Evolutionary conservation across 2,113 vertebrate genomes (phyloP).

Genomic region (Oryzias melastigma): DNA sequence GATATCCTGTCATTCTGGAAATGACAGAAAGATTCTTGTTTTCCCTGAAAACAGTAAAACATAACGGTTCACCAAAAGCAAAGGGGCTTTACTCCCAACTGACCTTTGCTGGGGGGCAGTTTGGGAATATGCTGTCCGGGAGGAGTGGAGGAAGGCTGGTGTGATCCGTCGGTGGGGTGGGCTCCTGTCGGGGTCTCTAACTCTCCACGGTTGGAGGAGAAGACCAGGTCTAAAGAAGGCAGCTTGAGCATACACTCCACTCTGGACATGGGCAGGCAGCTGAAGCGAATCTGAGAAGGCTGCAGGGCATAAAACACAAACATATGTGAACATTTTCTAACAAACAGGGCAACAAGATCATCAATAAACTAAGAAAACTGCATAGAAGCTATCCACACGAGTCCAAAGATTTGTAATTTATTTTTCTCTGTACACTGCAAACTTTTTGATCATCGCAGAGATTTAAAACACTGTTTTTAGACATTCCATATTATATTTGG

Average conservation of each 20-base stretch:
- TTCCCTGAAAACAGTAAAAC: neutral
- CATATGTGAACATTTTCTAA: neutral
- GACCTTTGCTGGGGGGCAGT: slow-evolving; percentile 84
- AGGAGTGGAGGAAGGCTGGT: slow-evolving; percentile 71
- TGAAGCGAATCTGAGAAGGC: slow-evolving; percentile 99
- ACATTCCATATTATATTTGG: too few species aligned
- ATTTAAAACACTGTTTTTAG: too few species aligned
- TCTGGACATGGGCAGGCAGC: slow-evolving; percentile 94
- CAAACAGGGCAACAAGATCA: too few species aligned
- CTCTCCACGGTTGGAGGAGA: slow-evolving; percentile 96
- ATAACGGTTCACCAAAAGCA: neutral
- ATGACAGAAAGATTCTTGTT: slow-evolving; percentile 1
- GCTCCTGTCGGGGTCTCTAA: slow-evolving; percentile 83
- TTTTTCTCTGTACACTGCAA: too few species aligned
- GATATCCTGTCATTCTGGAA: slow-evolving; percentile 1
- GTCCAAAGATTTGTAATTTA: too few species aligned
- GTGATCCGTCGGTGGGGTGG: slow-evolving; percentile 75
- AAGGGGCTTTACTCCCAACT: neutral
- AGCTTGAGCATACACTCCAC: slow-evolving; percentile 98
- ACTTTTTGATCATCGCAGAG: too few species aligned
- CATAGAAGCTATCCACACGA: too few species aligned
- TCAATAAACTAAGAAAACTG: too few species aligned
- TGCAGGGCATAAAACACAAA: slow-evolving; percentile 46
- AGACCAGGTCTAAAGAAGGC: slow-evolving; percentile 95
- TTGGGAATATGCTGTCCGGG: slow-evolving; percentile 78